Evolutionary conservation across 2,888 invertebrate genomes (phyloP).

Genomic region (Apamea sordens): DNA sequence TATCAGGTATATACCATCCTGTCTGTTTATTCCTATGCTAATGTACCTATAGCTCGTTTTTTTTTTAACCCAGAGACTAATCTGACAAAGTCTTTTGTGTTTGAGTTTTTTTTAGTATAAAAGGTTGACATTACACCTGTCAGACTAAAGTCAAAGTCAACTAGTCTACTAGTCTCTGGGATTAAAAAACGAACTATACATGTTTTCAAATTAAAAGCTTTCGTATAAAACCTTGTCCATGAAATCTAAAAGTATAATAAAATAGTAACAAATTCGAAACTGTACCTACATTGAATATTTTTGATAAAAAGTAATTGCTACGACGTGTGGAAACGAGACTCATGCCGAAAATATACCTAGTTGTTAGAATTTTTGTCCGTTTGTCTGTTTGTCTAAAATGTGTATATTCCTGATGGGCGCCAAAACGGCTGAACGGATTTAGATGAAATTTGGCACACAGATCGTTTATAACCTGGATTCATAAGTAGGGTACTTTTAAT

Average conservation of each 20-base stretch:
- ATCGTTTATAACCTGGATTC: not conserved
- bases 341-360: not conserved
- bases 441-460: not conserved
- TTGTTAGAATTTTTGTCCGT: not conserved
- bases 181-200: not conserved
- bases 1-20: not conserved
- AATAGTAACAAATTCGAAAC: not conserved
- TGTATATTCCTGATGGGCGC: not conserved
- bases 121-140: too few species aligned
- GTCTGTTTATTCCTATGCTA: not conserved
- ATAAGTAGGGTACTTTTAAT: not conserved
- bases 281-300: not conserved
- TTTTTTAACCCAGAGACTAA: too few species aligned
- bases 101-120: too few species aligned
- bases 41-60: not conserved
- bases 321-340: not conserved
- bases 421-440: not conserved
- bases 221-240: not conserved
- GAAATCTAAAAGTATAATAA: not conserved
- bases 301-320: not conserved
- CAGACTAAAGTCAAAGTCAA: too few species aligned
- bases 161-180: too few species aligned
- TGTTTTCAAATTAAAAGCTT: not conserved
- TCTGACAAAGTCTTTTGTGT: too few species aligned
- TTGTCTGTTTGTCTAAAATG: not conserved